Conservation (phyloP, 2,888 invertebrate genomes). For the Agonum fuliginosum region DNA sequence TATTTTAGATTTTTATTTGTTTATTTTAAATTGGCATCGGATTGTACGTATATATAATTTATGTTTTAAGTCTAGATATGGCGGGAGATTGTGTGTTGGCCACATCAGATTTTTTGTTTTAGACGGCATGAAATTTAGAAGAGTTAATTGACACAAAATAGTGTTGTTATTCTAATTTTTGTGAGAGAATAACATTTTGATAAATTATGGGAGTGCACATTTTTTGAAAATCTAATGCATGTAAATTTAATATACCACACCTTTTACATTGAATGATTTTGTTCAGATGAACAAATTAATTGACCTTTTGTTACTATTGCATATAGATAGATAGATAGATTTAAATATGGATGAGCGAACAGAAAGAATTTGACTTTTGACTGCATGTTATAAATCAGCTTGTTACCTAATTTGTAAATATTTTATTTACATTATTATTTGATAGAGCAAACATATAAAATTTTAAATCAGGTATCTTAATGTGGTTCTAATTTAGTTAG, state of each 20-base stretch:
- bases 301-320: constrained; percentile 24
- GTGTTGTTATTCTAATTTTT: background rate
- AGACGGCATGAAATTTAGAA: no score
- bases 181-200: background rate
- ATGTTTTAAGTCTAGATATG: no score
- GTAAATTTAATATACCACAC: constrained; percentile 4
- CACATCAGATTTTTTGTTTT: no score
- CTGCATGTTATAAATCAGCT: constrained; percentile 17
- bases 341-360: constrained; percentile 26
- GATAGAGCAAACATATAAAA: no score
- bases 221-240: background rate
- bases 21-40: no score
- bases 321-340: background rate
- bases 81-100: no score
- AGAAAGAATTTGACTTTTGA: background rate
- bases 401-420: background rate
- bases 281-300: background rate
- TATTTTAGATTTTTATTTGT: no score
- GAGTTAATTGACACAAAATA: no score
- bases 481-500: no score
- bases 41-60: no score
- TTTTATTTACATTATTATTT: no score
- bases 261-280: constrained; percentile 27
- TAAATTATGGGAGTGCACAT: background rate
- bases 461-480: no score